A percentile compares a stretch with the other conserved stretches of the same genome.
Conservation (phyloP, 2,113 vertebrate genomes). For the Cygnus buccinator region DNA sequence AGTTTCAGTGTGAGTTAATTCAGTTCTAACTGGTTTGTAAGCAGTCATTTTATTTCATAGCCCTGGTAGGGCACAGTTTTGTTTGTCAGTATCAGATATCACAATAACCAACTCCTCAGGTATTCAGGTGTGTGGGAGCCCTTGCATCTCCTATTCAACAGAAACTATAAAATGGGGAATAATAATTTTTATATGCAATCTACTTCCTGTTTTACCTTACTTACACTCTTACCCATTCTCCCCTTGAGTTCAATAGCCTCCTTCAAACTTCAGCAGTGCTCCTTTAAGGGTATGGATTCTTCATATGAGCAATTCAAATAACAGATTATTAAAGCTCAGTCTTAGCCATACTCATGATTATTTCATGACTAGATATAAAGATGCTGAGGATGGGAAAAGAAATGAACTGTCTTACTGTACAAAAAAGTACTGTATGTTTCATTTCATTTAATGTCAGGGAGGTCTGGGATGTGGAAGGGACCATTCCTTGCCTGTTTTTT, state of each 20-base stretch:
- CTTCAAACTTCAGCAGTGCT: slow-evolving; percentile 67
- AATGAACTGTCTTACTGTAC: slow-evolving; percentile 28
- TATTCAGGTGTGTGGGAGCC: slow-evolving; percentile 78
- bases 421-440: slow-evolving; percentile 58
- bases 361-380: slow-evolving; percentile 53
- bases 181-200: slow-evolving; percentile 83
- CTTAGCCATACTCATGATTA: slow-evolving; percentile 68
- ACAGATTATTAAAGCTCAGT: slow-evolving; percentile 49
- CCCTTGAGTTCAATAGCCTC: slow-evolving; percentile 59
- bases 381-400: slow-evolving; percentile 62
- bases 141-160: slow-evolving; percentile 74
- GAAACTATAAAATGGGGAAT: slow-evolving; percentile 75
- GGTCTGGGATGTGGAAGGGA: slow-evolving; percentile 41
- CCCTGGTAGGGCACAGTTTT: slow-evolving; percentile 50
- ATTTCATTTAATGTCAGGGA: slow-evolving; percentile 58
- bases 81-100: slow-evolving; percentile 70
- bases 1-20: slow-evolving; percentile 9
- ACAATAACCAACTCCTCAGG: slow-evolving; percentile 82
- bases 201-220: slow-evolving; percentile 62
- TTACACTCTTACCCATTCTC: background rate
- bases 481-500: slow-evolving; percentile 40
- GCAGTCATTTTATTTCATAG: slow-evolving; percentile 60
- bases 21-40: slow-evolving; percentile 16
- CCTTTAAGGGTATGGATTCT: slow-evolving; percentile 54
- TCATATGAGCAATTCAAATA: background rate